phyloP scores from a whole-genome alignment of 2,888 invertebrate genomes.

The Nymphalis urticae region DNA sequence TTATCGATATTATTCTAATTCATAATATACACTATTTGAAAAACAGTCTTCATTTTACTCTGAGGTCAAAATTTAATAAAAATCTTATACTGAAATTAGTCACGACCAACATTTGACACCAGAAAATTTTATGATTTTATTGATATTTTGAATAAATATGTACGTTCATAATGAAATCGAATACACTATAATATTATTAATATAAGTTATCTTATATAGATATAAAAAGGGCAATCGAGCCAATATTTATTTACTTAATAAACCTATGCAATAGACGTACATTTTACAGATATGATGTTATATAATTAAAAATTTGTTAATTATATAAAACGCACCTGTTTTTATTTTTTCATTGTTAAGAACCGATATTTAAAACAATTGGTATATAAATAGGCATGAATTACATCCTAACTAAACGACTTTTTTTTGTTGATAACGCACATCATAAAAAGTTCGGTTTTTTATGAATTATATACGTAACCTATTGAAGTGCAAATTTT shows the following conservation, averaged over 20 bases:
- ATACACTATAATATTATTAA: conserved; percentile 2
- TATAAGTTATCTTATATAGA: conserved; percentile 5
- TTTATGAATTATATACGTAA: too few species aligned
- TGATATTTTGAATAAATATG: background rate
- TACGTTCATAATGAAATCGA: background rate
- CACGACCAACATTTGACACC: background rate
- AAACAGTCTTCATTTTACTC: conserved; percentile 32
- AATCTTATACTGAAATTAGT: background rate
- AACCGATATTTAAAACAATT: background rate
- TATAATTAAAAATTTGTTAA: background rate
- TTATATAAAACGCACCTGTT: background rate
- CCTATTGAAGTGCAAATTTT: too few species aligned
- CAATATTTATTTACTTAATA: conserved; percentile 19
- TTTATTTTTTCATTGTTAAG: background rate
- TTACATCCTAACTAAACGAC: background rate
- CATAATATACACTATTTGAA: conserved; percentile 17
- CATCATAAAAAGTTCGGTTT: too few species aligned
- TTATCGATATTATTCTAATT: conserved; percentile 10
- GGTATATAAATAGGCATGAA: background rate
- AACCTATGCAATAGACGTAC: background rate
- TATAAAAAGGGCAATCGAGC: conserved; percentile 8
- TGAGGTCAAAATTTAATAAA: conserved; percentile 21
- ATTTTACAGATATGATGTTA: background rate
- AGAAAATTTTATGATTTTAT: background rate
- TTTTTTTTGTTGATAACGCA: background rate